Conservation (phyloP, 2,888 invertebrate species). For the Aphodius granarius region DNA sequence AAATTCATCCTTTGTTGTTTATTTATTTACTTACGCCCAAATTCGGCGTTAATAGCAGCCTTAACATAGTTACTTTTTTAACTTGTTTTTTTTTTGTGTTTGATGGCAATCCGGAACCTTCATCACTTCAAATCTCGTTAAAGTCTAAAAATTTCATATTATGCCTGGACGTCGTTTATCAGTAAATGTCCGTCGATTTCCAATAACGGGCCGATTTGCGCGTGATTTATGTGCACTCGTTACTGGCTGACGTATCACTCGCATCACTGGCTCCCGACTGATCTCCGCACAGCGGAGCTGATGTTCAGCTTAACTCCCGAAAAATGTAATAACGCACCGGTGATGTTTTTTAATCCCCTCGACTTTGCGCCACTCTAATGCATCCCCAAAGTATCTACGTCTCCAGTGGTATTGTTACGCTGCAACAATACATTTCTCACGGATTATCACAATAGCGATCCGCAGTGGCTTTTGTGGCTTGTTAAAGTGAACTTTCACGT, state of each 20-base stretch:
- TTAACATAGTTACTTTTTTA: background rate
- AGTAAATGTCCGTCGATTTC: slow-evolving; percentile 11
- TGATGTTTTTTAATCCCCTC: background rate
- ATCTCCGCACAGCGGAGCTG: background rate
- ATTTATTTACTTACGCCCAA: too few relatives aligned
- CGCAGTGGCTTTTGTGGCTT: background rate
- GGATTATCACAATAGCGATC: background rate
- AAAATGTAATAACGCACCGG: background rate
- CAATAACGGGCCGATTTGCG: slow-evolving; percentile 11
- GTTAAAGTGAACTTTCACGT: background rate
- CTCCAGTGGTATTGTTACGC: background rate
- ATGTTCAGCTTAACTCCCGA: background rate
- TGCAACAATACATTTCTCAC: background rate
- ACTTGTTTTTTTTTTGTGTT: background rate
- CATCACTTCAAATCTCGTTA: slow-evolving; percentile 10
- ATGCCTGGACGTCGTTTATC: slow-evolving; percentile 1
- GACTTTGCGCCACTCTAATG: background rate
- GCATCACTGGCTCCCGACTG: background rate
- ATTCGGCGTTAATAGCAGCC: background rate
- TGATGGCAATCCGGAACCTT: background rate
- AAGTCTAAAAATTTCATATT: slow-evolving; percentile 7
- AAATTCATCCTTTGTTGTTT: too few relatives aligned
- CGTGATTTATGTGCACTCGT: slow-evolving; percentile 11
- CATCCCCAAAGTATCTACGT: background rate
- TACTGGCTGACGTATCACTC: background rate